Base-by-base conservation (phyloP, 1,140 invertebrate genomes). In the Atta cephalotes region DNA sequence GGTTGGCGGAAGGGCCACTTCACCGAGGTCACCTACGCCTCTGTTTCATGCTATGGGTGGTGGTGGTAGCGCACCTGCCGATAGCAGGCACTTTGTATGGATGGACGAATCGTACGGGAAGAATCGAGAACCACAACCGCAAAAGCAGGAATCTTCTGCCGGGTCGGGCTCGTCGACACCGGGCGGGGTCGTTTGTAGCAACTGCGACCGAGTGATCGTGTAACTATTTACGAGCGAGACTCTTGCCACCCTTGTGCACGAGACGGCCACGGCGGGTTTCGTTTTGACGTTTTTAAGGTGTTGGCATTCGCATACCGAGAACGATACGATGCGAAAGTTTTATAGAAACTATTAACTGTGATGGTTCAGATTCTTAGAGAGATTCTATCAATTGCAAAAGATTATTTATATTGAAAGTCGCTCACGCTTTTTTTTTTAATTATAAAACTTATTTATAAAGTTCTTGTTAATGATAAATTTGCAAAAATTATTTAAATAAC, bases 161-260 rank as follows among this genome's bases (percentile, higher is more conserved):
- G 85, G 93, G 82, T 92, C 92, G 62, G 78, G 79, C 28, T 88
- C 92, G 53, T 92, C 92, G 31, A 93, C 91, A 12, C 88, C 88
- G 90, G 28, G 70, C 70, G 80, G 70, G 63, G 96, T 97, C 70
- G 95, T 96, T 94, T 98, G 97, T 96, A 96, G 95, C 93, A 97
- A 97, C 92, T 98, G 97, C 95, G 96, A 97, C 95, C 96, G 96
- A 92, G 96, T 96, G 93, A 97, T 98, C 94, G 97, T 97, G 97
- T 98, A 97, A 98, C 96, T 96, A 95, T 93, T 91, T 88, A 82
- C 88, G 89, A 82, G 89, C 88, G 66, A 87, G 35, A 56, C 74
- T n/a, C 45, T 76, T 76, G 72, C 56, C 58, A 81, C 78, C 70
- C 39, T 76, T 84, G 80, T 74, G 58, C 80, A 74, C 66, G 56